Percentiles rank a stretch among this genome's conserved stretches.
Evolutionary conservation across 2,113 vertebrate species (phyloP).

Genomic region (Meleagris gallopavo): DNA sequence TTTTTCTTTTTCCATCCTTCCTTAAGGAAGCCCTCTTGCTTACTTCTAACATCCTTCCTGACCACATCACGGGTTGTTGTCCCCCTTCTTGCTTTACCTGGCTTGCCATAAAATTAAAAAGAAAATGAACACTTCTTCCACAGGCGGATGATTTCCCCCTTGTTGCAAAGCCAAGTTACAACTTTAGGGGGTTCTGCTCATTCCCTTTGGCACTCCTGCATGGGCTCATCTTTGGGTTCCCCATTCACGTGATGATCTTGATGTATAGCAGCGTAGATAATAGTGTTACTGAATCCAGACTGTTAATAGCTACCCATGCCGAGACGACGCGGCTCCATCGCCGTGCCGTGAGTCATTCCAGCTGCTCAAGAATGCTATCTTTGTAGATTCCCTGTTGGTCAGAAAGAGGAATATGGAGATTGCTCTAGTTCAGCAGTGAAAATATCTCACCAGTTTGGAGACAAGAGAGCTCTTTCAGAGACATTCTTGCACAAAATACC

Average conservation of each 20-base stretch:
- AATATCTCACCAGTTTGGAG: neutral
- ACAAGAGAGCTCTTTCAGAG: constrained; percentile 41
- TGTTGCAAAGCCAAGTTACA: neutral
- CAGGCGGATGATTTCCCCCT: neutral
- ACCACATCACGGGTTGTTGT: neutral
- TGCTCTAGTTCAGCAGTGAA: neutral
- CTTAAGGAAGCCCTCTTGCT: neutral
- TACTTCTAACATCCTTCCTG: neutral
- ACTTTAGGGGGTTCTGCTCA: neutral
- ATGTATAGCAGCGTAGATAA: constrained; percentile 1
- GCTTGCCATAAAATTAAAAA: neutral
- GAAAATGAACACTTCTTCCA: neutral
- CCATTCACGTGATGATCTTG: constrained; percentile 21
- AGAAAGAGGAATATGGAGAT: neutral
- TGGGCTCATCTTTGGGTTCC: neutral
- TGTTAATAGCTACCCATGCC: neutral
- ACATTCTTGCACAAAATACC: neutral
- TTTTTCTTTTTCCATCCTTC: neutral
- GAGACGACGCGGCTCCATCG: constrained; percentile 35
- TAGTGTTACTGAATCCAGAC: neutral
- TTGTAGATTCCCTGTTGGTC: constrained; percentile 1
- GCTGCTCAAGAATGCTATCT: constrained; percentile 22
- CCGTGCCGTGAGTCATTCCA: constrained; percentile 17
- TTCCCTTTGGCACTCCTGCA: neutral
- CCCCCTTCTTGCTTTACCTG: neutral